These are phyloP conservation scores for Salvelinus fontinalis DNA, from an alignment of 2,113 vertebrate species.

Conservation along the genomic window DNA sequence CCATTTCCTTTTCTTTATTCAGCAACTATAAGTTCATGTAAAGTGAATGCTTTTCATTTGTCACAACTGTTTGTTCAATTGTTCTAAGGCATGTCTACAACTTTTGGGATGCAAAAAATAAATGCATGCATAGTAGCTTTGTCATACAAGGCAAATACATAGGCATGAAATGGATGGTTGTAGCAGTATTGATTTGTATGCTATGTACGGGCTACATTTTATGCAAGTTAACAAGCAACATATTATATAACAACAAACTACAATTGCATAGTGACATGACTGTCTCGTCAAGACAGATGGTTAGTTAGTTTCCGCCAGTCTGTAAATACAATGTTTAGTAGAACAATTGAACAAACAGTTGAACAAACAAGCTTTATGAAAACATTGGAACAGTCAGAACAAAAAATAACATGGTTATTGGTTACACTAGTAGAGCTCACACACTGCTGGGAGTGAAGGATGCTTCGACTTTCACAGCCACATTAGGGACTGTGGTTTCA, in stretches of 20 bases:
- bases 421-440: neutral
- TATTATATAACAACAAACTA: too few species aligned
- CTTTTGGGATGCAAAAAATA: neutral
- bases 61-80: too few species aligned
- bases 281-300: too few species aligned
- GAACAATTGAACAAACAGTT: neutral
- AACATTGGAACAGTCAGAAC: neutral
- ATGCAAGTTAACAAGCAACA: too few species aligned
- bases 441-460: neutral
- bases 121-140: neutral
- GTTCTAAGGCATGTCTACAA: neutral
- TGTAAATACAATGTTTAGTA: neutral
- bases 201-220: neutral
- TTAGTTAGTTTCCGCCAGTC: neutral
- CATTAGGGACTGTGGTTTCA: neutral
- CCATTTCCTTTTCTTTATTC: neutral
- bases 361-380: neutral
- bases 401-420: neutral
- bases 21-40: neutral
- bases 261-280: too few species aligned
- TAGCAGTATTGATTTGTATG: neutral
- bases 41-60: neutral
- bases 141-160: neutral
- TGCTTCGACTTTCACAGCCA: neutral
- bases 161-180: neutral